Evolutionary conservation across 2,888 invertebrate genomes (phyloP).

Genomic region (Zhengitettix transpicula): DNA sequence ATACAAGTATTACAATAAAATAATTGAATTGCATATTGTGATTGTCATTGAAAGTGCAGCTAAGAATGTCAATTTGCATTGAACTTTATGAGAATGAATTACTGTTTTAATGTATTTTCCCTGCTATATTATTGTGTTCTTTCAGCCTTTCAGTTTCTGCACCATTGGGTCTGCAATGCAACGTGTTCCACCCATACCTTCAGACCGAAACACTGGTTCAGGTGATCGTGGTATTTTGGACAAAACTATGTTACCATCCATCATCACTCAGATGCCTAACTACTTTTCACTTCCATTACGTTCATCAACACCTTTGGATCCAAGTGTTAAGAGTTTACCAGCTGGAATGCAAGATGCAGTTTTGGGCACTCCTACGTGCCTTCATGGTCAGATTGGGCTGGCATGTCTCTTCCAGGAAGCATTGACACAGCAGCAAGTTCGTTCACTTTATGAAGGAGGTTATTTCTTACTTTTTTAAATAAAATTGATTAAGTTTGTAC

Average conservation of each 20-base stretch:
- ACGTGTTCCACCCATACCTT: not conserved
- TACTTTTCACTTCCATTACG: constrained; percentile 30
- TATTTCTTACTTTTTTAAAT: constrained; percentile 2
- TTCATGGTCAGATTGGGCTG: constrained; percentile 35
- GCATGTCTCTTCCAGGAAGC: constrained; percentile 32
- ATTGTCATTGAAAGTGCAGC: too few species aligned
- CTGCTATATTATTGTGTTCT: not conserved
- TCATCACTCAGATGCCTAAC: constrained; percentile 26
- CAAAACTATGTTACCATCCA: constrained; percentile 15
- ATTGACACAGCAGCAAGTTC: constrained; percentile 23
- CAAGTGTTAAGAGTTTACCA: constrained; percentile 34
- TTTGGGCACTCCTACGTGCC: constrained; percentile 32
- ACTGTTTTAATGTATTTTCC: too few species aligned
- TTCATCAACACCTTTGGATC: constrained; percentile 29
- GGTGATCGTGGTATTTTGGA: constrained; percentile 1
- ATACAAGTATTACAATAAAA: too few species aligned
- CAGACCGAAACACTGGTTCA: too few species aligned
- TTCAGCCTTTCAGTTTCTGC: constrained; percentile 15
- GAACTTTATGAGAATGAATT: too few species aligned
- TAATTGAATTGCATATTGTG: too few species aligned
- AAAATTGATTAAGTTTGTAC: too few species aligned
- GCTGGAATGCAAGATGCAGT: constrained; percentile 36
- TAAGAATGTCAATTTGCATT: too few species aligned
- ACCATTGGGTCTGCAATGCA: constrained; percentile 15
- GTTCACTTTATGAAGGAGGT: constrained; percentile 24